phyloP scores from a whole-genome alignment of 2,888 invertebrate species.

The Belgica antarctica region DNA sequence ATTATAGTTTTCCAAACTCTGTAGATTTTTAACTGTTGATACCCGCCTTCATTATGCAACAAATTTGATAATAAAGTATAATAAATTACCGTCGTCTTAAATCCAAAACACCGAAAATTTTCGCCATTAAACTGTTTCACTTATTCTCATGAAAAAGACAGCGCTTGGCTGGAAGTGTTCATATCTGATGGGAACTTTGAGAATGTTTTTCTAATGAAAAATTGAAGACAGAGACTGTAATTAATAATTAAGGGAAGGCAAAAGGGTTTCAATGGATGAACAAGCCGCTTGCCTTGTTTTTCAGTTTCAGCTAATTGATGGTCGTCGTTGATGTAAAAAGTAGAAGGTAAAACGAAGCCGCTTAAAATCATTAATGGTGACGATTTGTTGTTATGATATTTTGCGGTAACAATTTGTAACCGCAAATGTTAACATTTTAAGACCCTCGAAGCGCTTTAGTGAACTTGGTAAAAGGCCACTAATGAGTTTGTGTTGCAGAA shows the following conservation, averaged over 20 bases:
- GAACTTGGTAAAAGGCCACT: background rate
- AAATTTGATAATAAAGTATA: background rate
- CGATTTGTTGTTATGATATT: conserved; percentile 30
- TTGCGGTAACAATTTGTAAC: conserved; percentile 27
- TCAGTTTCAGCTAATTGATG: conserved; percentile 14
- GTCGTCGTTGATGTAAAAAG: background rate
- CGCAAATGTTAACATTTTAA: conserved; percentile 17
- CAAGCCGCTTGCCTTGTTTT: background rate
- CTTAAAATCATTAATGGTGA: conserved; percentile 32
- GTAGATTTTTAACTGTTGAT: conserved; percentile 10
- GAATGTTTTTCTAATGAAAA: no score
- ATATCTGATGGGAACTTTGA: background rate
- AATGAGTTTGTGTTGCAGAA: conserved; percentile 7
- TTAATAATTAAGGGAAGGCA: background rate
- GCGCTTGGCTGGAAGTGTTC: background rate
- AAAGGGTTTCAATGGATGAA: background rate
- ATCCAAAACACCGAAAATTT: background rate
- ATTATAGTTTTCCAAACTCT: background rate
- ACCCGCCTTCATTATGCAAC: conserved; percentile 2
- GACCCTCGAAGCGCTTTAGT: background rate
- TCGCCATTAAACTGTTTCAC: background rate
- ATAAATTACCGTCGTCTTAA: conserved; percentile 4
- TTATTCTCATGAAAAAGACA: background rate
- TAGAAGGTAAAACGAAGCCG: background rate
- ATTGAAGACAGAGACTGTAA: background rate